Evolutionary conservation across 2,888 invertebrate genomes (phyloP).

Genomic region (Patella pellucida): DNA sequence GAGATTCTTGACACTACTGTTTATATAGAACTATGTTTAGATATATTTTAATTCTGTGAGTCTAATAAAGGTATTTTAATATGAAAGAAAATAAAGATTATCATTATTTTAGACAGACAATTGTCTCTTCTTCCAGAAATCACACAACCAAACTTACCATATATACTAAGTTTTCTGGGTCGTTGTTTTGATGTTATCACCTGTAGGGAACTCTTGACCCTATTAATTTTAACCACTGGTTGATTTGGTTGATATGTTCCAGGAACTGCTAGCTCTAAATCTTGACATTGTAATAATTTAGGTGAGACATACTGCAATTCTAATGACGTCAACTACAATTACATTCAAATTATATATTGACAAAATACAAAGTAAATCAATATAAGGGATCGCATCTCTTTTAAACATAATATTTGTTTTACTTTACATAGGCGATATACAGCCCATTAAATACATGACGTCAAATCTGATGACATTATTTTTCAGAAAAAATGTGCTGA

Average conservation of each 20-base stretch:
- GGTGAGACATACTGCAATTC: slow-evolving; percentile 92
- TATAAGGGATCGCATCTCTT: no score
- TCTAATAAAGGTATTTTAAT: no score
- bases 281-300: slow-evolving; percentile 87
- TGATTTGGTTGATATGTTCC: slow-evolving; percentile 97
- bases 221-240: slow-evolving; percentile 81
- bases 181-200: slow-evolving; percentile 98
- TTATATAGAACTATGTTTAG: not conserved
- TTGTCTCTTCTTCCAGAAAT: not conserved
- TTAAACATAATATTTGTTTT: no score
- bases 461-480: no score
- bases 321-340: slow-evolving; percentile 69
- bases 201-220: slow-evolving; percentile 91
- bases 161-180: slow-evolving; percentile 92
- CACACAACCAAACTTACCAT: slow-evolving; percentile 72
- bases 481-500: no score
- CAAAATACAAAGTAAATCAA: no score
- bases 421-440: no score
- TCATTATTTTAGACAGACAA: no score
- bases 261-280: slow-evolving; percentile 96
- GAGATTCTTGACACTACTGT: not conserved
- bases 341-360: no score
- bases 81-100: no score
- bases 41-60: no score
- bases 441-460: no score